A percentile compares a stretch with the other conserved stretches of the same genome.
Evolutionary conservation across 23 tunicate genomes (phyloP).

Genomic region (Halocynthia roretzi): DNA sequence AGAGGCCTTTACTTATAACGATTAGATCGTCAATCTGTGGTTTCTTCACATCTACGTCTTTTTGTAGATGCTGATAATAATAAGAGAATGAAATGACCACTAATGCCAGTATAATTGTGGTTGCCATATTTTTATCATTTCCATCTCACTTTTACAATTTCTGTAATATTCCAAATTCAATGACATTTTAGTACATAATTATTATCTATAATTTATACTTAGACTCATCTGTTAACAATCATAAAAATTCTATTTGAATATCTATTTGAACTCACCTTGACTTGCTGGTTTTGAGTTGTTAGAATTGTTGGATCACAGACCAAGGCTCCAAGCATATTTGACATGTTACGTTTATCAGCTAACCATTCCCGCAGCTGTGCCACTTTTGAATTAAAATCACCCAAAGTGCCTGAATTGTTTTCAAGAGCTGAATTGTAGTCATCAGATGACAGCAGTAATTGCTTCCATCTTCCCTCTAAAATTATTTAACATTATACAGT

Average conservation of each 20-base stretch:
- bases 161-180: neutral
- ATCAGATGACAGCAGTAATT: conserved; percentile 12
- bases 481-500: neutral
- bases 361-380: conserved; percentile 46
- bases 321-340: conserved; percentile 25
- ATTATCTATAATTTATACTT: conserved; percentile 1
- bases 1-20: neutral
- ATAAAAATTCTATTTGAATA: neutral
- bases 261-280: conserved; percentile 16
- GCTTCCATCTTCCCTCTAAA: conserved; percentile 37
- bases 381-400: conserved; percentile 15
- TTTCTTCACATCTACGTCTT: conserved; percentile 12
- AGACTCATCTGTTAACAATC: neutral
- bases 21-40: conserved; percentile 15
- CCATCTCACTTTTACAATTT: too few species aligned
- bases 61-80: conserved; percentile 12
- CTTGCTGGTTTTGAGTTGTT: conserved; percentile 22
- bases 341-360: conserved; percentile 37
- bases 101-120: neutral
- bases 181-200: neutral
- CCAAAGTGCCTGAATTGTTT: conserved; percentile 20
- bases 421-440: conserved; percentile 15
- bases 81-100: neutral
- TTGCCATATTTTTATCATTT: too few species aligned
- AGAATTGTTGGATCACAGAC: conserved; percentile 18